phyloP scores from a whole-genome alignment of 2,888 invertebrate species.

The Harpalus rufipes region DNA sequence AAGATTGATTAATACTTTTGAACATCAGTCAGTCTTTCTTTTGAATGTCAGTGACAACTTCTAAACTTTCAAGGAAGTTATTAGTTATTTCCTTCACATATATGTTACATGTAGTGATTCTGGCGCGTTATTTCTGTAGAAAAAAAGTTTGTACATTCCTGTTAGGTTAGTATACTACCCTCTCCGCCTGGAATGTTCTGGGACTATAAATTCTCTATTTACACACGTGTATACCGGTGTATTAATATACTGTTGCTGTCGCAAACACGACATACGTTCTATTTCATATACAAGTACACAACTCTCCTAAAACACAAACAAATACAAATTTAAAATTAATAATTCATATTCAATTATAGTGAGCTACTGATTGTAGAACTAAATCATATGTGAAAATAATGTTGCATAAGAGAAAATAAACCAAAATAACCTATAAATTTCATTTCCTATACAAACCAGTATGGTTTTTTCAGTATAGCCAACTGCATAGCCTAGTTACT shows the following conservation, averaged over 20 bases:
- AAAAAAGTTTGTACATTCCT: neutral
- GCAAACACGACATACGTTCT: neutral
- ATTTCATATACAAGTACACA: neutral
- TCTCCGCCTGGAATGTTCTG: constrained; percentile 41
- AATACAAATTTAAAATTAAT: no score
- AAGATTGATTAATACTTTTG: no score
- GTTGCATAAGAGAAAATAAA: neutral
- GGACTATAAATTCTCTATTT: constrained; percentile 61
- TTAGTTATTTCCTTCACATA: constrained; percentile 15
- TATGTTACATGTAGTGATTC: neutral
- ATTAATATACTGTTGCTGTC: constrained; percentile 60
- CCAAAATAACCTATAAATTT: neutral
- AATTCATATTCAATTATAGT: no score
- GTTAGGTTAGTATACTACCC: constrained; percentile 29
- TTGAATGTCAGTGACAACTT: neutral
- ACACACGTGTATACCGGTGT: constrained; percentile 59
- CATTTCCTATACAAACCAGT: neutral
- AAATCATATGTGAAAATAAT: neutral
- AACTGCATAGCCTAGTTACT: neutral
- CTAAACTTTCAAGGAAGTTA: constrained; percentile 10
- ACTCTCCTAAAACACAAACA: neutral
- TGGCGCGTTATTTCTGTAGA: neutral
- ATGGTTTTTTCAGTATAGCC: neutral
- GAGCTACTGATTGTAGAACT: no score
- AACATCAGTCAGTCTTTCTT: no score